phyloP scores from a whole-genome alignment of 2,797 vertebrate genomes.

The Anolis apletophallus region DNA sequence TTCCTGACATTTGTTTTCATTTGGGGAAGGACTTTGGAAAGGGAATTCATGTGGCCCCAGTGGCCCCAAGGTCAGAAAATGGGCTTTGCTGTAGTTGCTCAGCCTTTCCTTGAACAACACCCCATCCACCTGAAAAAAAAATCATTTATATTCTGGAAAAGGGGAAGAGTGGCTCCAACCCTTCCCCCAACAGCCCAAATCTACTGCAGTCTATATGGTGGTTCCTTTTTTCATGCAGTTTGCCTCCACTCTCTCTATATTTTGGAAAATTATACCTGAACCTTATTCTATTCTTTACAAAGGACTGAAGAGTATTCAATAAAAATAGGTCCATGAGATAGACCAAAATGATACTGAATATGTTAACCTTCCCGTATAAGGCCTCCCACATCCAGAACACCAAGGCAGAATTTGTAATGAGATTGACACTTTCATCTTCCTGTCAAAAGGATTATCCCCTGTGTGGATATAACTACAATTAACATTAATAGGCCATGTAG shows the following conservation, averaged over 20 bases:
- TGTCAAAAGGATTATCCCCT: constrained; percentile 23
- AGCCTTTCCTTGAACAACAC: no score
- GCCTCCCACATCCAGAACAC: constrained; percentile 5
- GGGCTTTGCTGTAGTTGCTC: no score
- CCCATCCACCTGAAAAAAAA: not conserved
- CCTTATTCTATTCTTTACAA: not conserved
- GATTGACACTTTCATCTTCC: constrained; percentile 3
- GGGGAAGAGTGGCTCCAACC: not conserved
- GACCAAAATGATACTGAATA: not conserved
- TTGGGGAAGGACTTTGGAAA: no score
- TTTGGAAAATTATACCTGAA: not conserved
- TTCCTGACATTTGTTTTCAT: no score
- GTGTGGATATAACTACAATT: constrained; percentile 26
- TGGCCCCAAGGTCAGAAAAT: no score
- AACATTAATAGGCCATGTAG: constrained; percentile 24
- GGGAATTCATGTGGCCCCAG: no score
- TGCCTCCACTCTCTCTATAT: not conserved
- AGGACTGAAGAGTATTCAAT: not conserved
- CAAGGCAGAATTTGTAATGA: constrained; percentile 28
- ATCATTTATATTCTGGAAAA: not conserved
- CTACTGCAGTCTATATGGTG: not conserved
- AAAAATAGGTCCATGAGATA: constrained; percentile 6
- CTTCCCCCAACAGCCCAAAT: not conserved
- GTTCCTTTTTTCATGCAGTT: not conserved
- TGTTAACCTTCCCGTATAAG: constrained; percentile 11